Percentiles rank a stretch among this genome's conserved stretches.
Evolutionary conservation across 2,888 invertebrate genomes (phyloP).

Genomic region (Amblyjoppa proteus): DNA sequence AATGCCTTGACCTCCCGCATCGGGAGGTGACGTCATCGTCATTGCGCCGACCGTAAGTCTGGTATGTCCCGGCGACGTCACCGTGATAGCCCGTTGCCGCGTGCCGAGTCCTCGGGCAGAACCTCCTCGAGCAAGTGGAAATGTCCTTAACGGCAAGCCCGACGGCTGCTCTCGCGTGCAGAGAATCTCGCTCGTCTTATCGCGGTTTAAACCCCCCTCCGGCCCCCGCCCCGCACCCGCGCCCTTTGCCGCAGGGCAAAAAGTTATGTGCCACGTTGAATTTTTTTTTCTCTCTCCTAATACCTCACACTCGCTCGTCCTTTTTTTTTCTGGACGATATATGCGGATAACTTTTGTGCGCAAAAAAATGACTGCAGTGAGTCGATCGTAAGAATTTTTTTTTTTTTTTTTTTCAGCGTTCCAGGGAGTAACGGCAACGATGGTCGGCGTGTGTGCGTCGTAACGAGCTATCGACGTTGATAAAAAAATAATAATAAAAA

Average conservation of each 20-base stretch:
- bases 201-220: slow-evolving; percentile 60
- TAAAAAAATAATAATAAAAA: neutral
- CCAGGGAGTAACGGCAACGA: neutral
- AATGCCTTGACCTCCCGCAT: slow-evolving; percentile 74
- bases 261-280: slow-evolving; percentile 43
- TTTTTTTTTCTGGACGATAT: slow-evolving; percentile 24
- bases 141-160: slow-evolving; percentile 70
- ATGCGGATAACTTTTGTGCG: slow-evolving; percentile 14
- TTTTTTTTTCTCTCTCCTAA: slow-evolving; percentile 44
- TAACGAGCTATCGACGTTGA: neutral
- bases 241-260: slow-evolving; percentile 49
- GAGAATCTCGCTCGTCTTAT: slow-evolving; percentile 70
- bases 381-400: slow-evolving; percentile 7
- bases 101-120: slow-evolving; percentile 50
- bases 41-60: slow-evolving; percentile 57
- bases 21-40: slow-evolving; percentile 71
- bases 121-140: slow-evolving; percentile 67
- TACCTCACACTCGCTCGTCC: slow-evolving; percentile 27
- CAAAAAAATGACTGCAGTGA: slow-evolving; percentile 34
- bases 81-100: slow-evolving; percentile 51
- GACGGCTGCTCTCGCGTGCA: slow-evolving; percentile 74
- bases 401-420: neutral
- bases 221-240: slow-evolving; percentile 19
- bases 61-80: slow-evolving; percentile 71
- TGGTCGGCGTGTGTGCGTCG: neutral